Evolutionary conservation across 2,888 invertebrate species (phyloP), one percentile per base, ranked within the genome.

Genomic region (Agrotis clavis): DNA sequence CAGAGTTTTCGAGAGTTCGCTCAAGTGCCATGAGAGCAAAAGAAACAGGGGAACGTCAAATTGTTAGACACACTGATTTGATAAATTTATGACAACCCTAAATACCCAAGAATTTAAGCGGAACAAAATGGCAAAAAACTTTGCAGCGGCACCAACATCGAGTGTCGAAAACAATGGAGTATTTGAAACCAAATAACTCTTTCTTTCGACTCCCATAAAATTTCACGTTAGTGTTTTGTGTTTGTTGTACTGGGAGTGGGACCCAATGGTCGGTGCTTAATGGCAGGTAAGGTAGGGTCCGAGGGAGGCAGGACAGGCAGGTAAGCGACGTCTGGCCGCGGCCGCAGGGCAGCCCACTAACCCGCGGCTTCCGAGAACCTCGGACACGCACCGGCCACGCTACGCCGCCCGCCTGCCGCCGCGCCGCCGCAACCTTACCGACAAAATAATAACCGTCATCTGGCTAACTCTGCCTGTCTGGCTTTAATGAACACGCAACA

Each of bases 351-450:
- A 90, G 86, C 89, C 90, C 88, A 87, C 88, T 91, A 87, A 88
- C 89, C 89, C 82, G 86, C 72, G 81, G 79, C 86, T 93, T 93
- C 92, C 88, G 84, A 92, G 93, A 94, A 93, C 73, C 61, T 54
- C 67, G 71, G 64, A 71, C 87, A 77, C 85, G 81, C 71, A 66
- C 66, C 63, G 67, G 19, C 62, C 65, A 63, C 73, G 81, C 80
- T 53, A 64, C 71, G 80, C 79, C 62, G 45, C 30, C 41, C n/a
- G n/a, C n/a, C n/a, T n/a, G 19, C 25, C 54, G 50, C 67, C 59
- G 35, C 41, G 19, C 25, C 54, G 50, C 67, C 59, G 35, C 66
- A 81, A 83, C 83, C 81, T 78, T 84, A 87, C 82, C 80, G 72
- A 82, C 79, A 83, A 88, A 30, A 85, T 87, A 85, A 88, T 86